Evolutionary conservation across 1,140 invertebrate species (phyloP).

Genomic region (Lysiphlebus fabarum): DNA sequence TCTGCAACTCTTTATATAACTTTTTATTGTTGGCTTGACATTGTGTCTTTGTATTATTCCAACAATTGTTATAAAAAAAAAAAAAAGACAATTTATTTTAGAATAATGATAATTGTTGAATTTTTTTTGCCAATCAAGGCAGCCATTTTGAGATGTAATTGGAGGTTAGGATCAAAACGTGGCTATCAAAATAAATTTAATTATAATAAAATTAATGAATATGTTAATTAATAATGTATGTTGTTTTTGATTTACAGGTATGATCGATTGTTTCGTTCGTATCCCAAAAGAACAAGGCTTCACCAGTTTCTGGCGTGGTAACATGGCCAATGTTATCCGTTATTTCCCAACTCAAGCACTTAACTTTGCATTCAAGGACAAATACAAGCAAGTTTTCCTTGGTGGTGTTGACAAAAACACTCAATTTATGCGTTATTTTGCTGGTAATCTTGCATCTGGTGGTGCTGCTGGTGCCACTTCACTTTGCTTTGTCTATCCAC

Average conservation of each 20-base stretch:
- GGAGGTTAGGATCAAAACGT: conserved; percentile 19
- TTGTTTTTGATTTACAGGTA: conserved; percentile 61
- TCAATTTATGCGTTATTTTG: conserved; percentile 83
- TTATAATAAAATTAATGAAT: background rate
- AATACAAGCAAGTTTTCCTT: conserved; percentile 81
- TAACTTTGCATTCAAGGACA: conserved; percentile 95
- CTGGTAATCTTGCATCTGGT: conserved; percentile 86
- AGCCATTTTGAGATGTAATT: background rate
- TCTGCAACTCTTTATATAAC: too few relatives aligned
- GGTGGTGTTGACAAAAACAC: conserved; percentile 83
- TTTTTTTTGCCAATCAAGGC: background rate
- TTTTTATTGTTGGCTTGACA: too few relatives aligned
- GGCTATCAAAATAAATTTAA: background rate
- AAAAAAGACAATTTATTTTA: background rate
- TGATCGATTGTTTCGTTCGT: conserved; percentile 81
- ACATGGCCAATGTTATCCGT: conserved; percentile 87
- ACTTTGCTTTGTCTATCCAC: conserved; percentile 91
- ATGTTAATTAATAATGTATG: background rate
- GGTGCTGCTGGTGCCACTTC: conserved; percentile 93
- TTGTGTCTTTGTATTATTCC: too few relatives aligned
- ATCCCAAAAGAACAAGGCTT: conserved; percentile 86
- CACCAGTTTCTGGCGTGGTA: conserved; percentile 87
- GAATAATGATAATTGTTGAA: background rate
- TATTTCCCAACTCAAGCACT: conserved; percentile 95
- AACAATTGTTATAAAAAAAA: too few relatives aligned